Base-by-base conservation (phyloP, 2,113 vertebrate genomes). In the Dromas ardeola region DNA sequence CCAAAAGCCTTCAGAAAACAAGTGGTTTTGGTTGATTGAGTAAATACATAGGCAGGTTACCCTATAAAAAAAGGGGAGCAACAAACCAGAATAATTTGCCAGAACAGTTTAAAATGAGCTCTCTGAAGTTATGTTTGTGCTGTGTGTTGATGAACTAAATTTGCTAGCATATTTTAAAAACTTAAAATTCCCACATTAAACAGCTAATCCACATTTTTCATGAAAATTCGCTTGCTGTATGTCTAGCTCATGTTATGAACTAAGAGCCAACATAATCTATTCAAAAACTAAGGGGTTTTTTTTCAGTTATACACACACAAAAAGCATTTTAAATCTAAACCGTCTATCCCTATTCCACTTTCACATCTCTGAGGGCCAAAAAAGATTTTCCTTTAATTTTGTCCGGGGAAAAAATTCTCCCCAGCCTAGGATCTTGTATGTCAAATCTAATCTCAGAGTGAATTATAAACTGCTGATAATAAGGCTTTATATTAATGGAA, bases 401-500 rank as follows among this genome's bases (percentile, higher is more conserved):
- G 26, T 95, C 87, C 42, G 53, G 19, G 29, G 32, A 69, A 95
- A 81, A 92, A 73, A 9, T 56, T 65, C 27, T 88, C 66, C 86
- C 82, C 47, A 80, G 73, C 70, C 83, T 93, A 92, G 72, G 25
- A 93, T 93, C 88, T 92, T 90, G 56, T 90, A 88, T 55, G 82
- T 72, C 80, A 83, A 66, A 88, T 96, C 83, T 94, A 80, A 84
- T 93, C 76, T 94, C 40, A 69, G 56, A 50, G 40, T 67, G 69
- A 96, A 94, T 94, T 93, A 81, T 66, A 95, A 95, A 91, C 53
- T 79, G 69, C 58, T 81, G 92, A 80, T 83, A 90, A 90, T 91
- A 96, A 94, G 79, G 74, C 83, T 90, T 97, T 95, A 45, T 94
- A 86, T 90, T 92, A 95, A 95, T 91, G 80, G 87, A 93, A 95